Evolutionary conservation across 1,140 invertebrate species (phyloP).

Genomic region (Delia radicum): DNA sequence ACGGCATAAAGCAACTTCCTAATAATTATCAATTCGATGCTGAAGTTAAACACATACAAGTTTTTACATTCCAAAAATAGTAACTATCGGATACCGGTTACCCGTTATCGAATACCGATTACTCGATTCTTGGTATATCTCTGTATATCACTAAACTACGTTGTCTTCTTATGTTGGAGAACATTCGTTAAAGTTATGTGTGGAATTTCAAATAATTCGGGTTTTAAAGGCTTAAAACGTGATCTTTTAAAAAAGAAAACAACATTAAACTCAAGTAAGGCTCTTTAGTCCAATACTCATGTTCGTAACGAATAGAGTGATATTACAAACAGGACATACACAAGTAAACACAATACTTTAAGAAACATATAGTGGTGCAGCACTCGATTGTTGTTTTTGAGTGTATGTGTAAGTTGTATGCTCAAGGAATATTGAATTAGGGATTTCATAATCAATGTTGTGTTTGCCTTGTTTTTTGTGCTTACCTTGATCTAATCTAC

Average conservation of each 20-base stretch:
- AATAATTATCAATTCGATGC: no score
- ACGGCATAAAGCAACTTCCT: no score
- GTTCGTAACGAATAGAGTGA: not conserved
- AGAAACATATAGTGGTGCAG: no score
- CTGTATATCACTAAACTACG: no score
- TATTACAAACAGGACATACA: not conserved
- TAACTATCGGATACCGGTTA: no score
- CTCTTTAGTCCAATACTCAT: not conserved
- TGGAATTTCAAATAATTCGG: slow-evolving; percentile 9
- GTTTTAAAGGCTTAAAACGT: not conserved
- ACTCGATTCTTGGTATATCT: no score
- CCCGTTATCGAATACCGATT: no score
- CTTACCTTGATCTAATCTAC: slow-evolving; percentile 60
- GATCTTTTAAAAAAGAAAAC: not conserved
- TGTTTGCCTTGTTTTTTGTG: not conserved
- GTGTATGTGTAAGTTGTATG: not conserved
- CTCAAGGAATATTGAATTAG: slow-evolving; percentile 11
- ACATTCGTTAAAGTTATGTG: not conserved
- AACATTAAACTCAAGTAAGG: not conserved
- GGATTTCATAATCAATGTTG: not conserved
- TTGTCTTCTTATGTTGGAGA: no score
- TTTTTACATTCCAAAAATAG: no score
- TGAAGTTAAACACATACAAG: no score
- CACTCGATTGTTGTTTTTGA: no score
- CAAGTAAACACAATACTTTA: not conserved